Conservation (phyloP, 1,140 invertebrate species). For the Bombus consobrinus region DNA sequence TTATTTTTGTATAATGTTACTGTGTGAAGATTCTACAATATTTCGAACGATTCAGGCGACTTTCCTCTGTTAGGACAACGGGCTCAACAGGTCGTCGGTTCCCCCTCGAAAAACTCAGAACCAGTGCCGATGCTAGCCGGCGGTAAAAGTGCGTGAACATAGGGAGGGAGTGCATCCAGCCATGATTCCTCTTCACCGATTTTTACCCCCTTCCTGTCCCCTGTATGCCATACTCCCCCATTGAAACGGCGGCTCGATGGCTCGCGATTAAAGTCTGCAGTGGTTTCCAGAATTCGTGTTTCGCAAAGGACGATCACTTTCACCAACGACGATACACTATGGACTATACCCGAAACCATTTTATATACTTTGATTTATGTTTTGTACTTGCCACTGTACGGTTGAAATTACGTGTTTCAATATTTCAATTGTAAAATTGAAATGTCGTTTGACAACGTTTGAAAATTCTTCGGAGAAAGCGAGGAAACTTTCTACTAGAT, state of each 20-base stretch:
- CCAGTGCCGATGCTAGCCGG: conserved; percentile 67
- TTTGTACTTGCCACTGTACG: background rate
- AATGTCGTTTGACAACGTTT: background rate
- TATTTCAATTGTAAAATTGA: background rate
- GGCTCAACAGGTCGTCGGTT: conserved; percentile 76
- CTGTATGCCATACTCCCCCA: conserved; percentile 32
- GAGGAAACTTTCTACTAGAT: too few species aligned
- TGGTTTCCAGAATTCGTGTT: conserved; percentile 50
- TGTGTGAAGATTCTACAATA: background rate
- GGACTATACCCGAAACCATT: background rate
- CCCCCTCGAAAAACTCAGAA: conserved; percentile 66
- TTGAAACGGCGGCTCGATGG: conserved; percentile 56
- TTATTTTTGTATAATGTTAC: background rate
- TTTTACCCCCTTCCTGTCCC: conserved; percentile 78
- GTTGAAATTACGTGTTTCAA: background rate
- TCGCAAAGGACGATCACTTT: conserved; percentile 48
- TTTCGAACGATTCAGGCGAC: conserved; percentile 50
- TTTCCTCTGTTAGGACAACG: conserved; percentile 54
- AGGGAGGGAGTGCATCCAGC: conserved; percentile 80
- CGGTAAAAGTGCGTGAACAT: conserved; percentile 76
- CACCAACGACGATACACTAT: conserved; percentile 3
- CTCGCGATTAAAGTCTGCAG: conserved; percentile 60
- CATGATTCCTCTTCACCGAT: conserved; percentile 81
- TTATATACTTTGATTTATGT: background rate
- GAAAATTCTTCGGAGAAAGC: background rate